Evolutionary conservation across 1,140 invertebrate genomes (phyloP).

Genomic region (Megalopta genalis): DNA sequence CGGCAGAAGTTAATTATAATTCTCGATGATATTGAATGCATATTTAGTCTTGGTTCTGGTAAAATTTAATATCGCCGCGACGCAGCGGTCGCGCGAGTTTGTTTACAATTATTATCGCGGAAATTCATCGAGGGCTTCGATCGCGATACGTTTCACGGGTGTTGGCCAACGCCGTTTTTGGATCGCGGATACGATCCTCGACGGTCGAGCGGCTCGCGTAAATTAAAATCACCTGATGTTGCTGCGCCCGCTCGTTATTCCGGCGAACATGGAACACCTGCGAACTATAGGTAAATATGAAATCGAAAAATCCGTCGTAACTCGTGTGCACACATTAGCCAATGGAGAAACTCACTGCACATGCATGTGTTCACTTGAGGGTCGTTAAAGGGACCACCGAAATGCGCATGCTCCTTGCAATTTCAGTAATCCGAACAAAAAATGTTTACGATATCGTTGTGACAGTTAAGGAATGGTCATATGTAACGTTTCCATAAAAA

Average conservation of each 20-base stretch:
- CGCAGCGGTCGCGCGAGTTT: conserved; percentile 18
- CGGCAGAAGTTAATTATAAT: conserved; percentile 36
- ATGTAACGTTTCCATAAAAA: no score
- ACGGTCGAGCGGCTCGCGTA: conserved; percentile 29
- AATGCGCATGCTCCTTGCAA: no score
- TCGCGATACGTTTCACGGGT: conserved; percentile 28
- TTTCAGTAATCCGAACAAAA: no score
- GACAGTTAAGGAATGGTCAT: no score
- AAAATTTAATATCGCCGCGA: conserved; percentile 28
- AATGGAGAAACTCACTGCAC: not conserved
- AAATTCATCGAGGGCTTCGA: conserved; percentile 46
- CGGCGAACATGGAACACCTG: conserved; percentile 47
- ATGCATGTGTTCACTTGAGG: not conserved
- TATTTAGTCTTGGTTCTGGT: not conserved
- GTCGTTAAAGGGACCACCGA: no score
- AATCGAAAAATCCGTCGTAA: conserved; percentile 33
- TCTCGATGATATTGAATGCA: conserved; percentile 22
- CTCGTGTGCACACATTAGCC: not conserved
- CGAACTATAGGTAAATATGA: conserved; percentile 40
- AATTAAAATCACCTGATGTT: conserved; percentile 53
- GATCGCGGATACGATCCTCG: conserved; percentile 42
- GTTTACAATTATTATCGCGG: conserved; percentile 57
- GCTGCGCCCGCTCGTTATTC: conserved; percentile 27
- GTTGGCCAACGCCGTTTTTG: conserved; percentile 43
- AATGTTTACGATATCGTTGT: no score